A percentile compares a stretch with the other conserved stretches of the same genome.
phyloP scores from a whole-genome alignment of 2,113 vertebrate genomes.

The Stictonetta naevosa region DNA sequence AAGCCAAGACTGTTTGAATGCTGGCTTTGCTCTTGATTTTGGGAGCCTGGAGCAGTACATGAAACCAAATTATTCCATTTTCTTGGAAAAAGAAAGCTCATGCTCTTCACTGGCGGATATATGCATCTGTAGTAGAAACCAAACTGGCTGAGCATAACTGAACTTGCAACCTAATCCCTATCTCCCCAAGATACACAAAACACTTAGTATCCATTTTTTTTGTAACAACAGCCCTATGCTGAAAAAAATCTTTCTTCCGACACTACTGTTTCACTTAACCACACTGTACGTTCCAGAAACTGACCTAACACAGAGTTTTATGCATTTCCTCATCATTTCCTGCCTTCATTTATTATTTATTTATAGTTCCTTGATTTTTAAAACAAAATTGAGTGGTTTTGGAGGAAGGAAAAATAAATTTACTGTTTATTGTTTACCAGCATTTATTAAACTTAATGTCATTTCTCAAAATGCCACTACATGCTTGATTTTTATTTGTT shows the following conservation, averaged over 20 bases:
- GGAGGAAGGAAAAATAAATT: background rate
- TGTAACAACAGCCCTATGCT: background rate
- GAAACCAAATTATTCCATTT: background rate
- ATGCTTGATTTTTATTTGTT: background rate
- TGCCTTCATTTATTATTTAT: background rate
- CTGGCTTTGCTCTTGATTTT: background rate
- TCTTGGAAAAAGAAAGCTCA: background rate
- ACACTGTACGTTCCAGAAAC: background rate
- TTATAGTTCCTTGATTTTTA: background rate
- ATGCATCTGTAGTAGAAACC: background rate
- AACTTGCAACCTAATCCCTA: background rate
- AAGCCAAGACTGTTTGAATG: background rate
- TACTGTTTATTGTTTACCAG: background rate
- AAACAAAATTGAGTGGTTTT: background rate
- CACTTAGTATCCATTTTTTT: background rate
- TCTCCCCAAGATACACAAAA: background rate
- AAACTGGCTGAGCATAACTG: background rate
- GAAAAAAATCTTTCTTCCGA: conserved; percentile 1
- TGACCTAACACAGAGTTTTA: background rate
- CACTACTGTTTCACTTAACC: background rate
- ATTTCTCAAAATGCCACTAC: background rate
- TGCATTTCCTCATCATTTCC: background rate
- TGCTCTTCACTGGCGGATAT: background rate
- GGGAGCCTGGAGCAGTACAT: background rate
- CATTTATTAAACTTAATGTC: background rate